A percentile compares a stretch with the other conserved stretches of the same genome.
phyloP scores from a whole-genome alignment of 2,797 vertebrate species.

The Potorous gilbertii region DNA sequence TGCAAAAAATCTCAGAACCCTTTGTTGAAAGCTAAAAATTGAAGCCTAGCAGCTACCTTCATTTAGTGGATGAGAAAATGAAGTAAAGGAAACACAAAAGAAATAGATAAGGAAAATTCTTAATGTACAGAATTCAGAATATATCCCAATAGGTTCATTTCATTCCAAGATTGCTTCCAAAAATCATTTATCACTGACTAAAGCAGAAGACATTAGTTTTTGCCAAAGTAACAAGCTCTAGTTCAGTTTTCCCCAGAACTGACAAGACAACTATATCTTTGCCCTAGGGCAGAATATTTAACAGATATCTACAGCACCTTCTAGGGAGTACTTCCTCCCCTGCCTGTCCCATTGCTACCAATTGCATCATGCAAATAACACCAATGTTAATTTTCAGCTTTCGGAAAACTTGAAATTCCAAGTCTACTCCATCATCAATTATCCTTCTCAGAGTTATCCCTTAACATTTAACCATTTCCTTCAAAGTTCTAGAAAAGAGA shows the following conservation, averaged over 20 bases:
- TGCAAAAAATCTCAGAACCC: not conserved
- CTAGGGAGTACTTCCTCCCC: not conserved
- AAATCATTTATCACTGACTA: not conserved
- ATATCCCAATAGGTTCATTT: not conserved
- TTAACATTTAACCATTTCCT: constrained; percentile 4
- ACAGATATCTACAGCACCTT: not conserved
- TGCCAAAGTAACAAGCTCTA: not conserved
- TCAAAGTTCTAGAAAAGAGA: constrained; percentile 20
- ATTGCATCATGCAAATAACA: not conserved
- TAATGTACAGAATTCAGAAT: not conserved
- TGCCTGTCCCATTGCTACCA: not conserved
- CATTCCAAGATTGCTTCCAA: not conserved
- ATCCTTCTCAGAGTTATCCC: not conserved
- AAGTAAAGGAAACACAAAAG: not conserved
- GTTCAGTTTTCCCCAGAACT: not conserved
- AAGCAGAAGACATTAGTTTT: not conserved
- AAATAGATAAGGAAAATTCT: not conserved
- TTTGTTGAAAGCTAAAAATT: not conserved
- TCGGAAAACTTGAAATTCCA: constrained; percentile 25
- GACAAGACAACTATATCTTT: not conserved
- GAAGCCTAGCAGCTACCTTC: not conserved
- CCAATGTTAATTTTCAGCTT: constrained; percentile 12
- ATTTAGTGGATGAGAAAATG: not conserved
- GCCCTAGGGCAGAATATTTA: not conserved
- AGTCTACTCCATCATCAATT: not conserved